Evolutionary conservation across 2,113 vertebrate species (phyloP), one percentile per base, ranked within the genome.

Genomic region (Melanostigma gelatinosum): DNA sequence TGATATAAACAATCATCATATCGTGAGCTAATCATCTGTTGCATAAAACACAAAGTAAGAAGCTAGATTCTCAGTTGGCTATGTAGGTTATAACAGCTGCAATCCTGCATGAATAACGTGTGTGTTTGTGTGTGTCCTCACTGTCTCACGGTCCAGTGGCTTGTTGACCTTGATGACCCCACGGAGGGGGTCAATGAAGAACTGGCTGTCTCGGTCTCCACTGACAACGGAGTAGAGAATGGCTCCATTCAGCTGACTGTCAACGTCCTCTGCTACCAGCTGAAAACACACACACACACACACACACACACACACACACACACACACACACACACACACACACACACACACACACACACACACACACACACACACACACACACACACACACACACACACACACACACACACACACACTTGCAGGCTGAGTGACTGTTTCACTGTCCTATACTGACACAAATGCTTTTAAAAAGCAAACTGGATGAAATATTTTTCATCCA

Each of bases 81-180:
- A 54, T 10, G 8, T 29, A 58, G 8, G 52, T 54, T 54, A 54
- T 24, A 10, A 24, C 24, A n/a, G 34, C n/a, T 29, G 8, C 20
- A 44, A 20, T 20, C 42, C 24, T 38, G 52, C 46, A 69, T 36
- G 11, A 36, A 15, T 4, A 36, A n/a, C 1, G 20, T 27, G 11
- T 40, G 32, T 18, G 34, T 34, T 6, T 40, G 50, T 27, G 50
- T 44, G 18, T 38, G 12, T 72, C 57, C 97, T 96, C 92, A 99
- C 98, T 92, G 91, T 95, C 94, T 99, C 98, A 83, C 97, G 93
- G 90, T 99, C 98, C 93, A 99, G 95, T 75, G 95, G 97, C 91
- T 98, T 97, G 91, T 98, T 97, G 88, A 99, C 96, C 69, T 96
- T 97, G 91, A 99, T 94, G 6, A 97, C 94, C 52, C 97, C 98